Base-by-base conservation (phyloP, 2,888 invertebrate species). In the Mythimna ferrago region DNA sequence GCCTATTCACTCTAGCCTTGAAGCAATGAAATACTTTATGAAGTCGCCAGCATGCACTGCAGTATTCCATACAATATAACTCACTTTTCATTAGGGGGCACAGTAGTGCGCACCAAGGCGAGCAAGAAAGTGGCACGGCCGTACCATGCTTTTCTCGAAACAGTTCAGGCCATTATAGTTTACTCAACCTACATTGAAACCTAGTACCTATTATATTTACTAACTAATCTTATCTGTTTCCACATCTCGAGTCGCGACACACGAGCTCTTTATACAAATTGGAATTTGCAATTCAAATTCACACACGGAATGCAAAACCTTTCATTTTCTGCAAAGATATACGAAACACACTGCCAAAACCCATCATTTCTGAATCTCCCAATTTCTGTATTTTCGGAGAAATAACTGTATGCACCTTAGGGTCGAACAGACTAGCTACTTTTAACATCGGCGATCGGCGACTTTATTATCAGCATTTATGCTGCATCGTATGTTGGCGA, bases 221-320 rank as follows among this genome's bases (percentile, higher is more conserved):
- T 11, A 7, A 21, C 44, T 76, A 38, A 53, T 26, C 21, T 44
- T 38, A 54, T 54, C 26, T 38, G 14, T 6, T 54, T 48, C 10
- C 2, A 75, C 11, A 54, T 56, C 16, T 38, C 14, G 5, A 14
- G 11, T 44, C 1, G 2, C 19, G 14, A 32, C 7, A 19, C 7
- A 68, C 67, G 32, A 51, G n/a, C 6, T 60, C 26, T 56, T 48
- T 32, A 76, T n/a, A 61, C 32, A 51, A 58, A 76, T 53, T 53
- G 56, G 35, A 70, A 75, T 76, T 71, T 58, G 51, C 19, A 63
- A 71, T 77, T 58, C 44, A 64, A 64, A 71, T 58, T 58, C 56
- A 35, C 48, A n/a, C 48, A 53, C 32, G 1, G 19, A 38, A 71
- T 71, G 63, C 58, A 11, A 48, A 48, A 58, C 63, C 16, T 58